A percentile compares a stretch with the other conserved stretches of the same genome.
phyloP scores from a whole-genome alignment of 1,140 invertebrate genomes.

The Aphelenchoides besseyi region DNA sequence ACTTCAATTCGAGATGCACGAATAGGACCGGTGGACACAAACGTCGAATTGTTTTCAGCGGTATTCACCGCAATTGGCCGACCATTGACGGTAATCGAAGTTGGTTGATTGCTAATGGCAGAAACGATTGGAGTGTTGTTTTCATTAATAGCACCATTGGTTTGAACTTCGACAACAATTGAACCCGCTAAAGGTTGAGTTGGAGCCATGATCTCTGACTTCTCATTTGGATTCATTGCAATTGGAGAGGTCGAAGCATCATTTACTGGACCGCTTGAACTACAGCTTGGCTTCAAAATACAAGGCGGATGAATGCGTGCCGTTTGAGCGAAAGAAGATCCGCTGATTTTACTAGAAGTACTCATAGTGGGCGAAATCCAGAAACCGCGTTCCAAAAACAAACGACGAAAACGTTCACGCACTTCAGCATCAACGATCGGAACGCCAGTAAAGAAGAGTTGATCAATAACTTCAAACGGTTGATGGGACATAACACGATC shows the following conservation, averaged over 20 bases:
- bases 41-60: too few relatives aligned
- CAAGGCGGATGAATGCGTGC: not conserved
- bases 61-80: too few relatives aligned
- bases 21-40: too few relatives aligned
- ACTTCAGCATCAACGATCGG: conserved; percentile 42
- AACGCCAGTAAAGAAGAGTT: conserved; percentile 35
- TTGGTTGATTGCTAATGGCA: not conserved
- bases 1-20: not conserved
- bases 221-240: not conserved
- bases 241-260: too few relatives aligned
- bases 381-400: conserved; percentile 27
- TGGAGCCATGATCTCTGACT: too few relatives aligned
- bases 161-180: not conserved
- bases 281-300: not conserved
- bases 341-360: not conserved
- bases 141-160: not conserved
- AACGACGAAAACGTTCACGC: conserved; percentile 36
- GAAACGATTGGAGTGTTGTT: not conserved
- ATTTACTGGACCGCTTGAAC: too few relatives aligned
- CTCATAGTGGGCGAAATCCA: conserved; percentile 22
- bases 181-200: not conserved
- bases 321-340: not conserved
- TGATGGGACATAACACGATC: conserved; percentile 30
- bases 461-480: conserved; percentile 36
- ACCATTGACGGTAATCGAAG: not conserved